A percentile compares a stretch with the other conserved stretches of the same genome.
phyloP scores from a whole-genome alignment of 1,140 invertebrate genomes.

The Micrasema minimum region DNA sequence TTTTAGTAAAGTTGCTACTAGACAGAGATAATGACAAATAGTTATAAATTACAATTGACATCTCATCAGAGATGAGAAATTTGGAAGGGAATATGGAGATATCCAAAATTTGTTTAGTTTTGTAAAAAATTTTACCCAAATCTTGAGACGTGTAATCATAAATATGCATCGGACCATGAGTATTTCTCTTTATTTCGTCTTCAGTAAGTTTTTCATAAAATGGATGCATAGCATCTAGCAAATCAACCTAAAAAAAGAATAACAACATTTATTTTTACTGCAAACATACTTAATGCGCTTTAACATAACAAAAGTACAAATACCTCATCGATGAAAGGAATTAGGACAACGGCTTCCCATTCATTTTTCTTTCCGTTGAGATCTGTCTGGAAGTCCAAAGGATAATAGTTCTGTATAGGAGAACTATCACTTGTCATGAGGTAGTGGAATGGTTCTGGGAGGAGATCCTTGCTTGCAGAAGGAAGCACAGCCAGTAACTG shows the following conservation, averaged over 20 bases:
- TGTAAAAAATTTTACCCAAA: slow-evolving; percentile 66
- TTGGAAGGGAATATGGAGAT: no score
- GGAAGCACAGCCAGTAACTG: slow-evolving; percentile 91
- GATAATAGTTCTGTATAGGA: slow-evolving; percentile 91
- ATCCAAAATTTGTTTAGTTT: no score
- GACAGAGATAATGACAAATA: no score
- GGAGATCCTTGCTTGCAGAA: slow-evolving; percentile 80
- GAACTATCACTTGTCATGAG: slow-evolving; percentile 87
- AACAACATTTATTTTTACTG: not conserved
- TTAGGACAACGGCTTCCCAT: slow-evolving; percentile 97
- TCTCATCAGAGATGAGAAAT: no score
- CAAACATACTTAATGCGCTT: not conserved
- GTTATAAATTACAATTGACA: no score
- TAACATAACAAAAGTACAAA: slow-evolving; percentile 38
- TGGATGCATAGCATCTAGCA: slow-evolving; percentile 82
- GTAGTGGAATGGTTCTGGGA: slow-evolving; percentile 84
- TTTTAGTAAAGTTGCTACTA: no score
- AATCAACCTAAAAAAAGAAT: slow-evolving; percentile 64
- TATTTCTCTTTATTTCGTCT: slow-evolving; percentile 82
- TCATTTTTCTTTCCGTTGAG: slow-evolving; percentile 94
- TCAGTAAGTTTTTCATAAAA: slow-evolving; percentile 74
- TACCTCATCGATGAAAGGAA: slow-evolving; percentile 96
- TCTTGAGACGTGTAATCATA: slow-evolving; percentile 75
- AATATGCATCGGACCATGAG: slow-evolving; percentile 85
- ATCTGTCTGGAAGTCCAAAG: slow-evolving; percentile 88